phyloP scores from a whole-genome alignment of 2,113 vertebrate genomes.

The Oryzias melastigma region DNA sequence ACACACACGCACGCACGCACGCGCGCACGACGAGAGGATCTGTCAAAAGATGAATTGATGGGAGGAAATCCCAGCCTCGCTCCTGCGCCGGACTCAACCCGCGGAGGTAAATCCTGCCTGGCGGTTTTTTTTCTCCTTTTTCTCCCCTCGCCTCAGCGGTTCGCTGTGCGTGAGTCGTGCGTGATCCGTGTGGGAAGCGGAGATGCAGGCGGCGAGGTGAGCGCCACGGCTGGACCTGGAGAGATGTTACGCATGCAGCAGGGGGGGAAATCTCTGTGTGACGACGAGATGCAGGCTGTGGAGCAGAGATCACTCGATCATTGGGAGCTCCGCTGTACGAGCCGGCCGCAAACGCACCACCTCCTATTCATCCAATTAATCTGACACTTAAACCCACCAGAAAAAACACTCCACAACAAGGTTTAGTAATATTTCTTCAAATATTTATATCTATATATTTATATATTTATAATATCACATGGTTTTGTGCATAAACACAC shows the following conservation, averaged over 20 bases:
- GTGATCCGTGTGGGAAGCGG: slow-evolving; percentile 56
- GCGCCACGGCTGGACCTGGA: slow-evolving; percentile 59
- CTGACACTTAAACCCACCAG: too few relatives aligned
- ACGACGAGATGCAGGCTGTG: slow-evolving; percentile 60
- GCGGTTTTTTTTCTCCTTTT: background rate
- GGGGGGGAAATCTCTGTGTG: slow-evolving; percentile 73
- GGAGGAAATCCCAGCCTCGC: slow-evolving; percentile 70
- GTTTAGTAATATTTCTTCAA: slow-evolving; percentile 52
- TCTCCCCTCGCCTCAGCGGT: slow-evolving; percentile 33
- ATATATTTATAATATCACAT: slow-evolving; percentile 72
- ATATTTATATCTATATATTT: slow-evolving; percentile 72
- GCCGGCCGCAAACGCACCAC: slow-evolving; percentile 50
- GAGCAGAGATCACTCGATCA: slow-evolving; percentile 50
- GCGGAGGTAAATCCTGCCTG: slow-evolving; percentile 31
- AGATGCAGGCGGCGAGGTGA: slow-evolving; percentile 33
- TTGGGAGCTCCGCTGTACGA: slow-evolving; percentile 27
- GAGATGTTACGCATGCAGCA: slow-evolving; percentile 68
- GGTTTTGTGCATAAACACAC: slow-evolving; percentile 61
- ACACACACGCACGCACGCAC: slow-evolving; percentile 14
- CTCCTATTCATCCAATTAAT: slow-evolving; percentile 25
- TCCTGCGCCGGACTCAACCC: slow-evolving; percentile 38
- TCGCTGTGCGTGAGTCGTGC: slow-evolving; percentile 38
- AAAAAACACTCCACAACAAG: slow-evolving; percentile 25
- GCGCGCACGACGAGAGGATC: slow-evolving; percentile 9
- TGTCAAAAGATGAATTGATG: slow-evolving; percentile 56